A percentile compares a stretch with the other conserved stretches of the same genome.
These are phyloP conservation scores for Gavia stellata DNA, from an alignment of 2,113 vertebrate genomes.

Conservation along the genomic window DNA sequence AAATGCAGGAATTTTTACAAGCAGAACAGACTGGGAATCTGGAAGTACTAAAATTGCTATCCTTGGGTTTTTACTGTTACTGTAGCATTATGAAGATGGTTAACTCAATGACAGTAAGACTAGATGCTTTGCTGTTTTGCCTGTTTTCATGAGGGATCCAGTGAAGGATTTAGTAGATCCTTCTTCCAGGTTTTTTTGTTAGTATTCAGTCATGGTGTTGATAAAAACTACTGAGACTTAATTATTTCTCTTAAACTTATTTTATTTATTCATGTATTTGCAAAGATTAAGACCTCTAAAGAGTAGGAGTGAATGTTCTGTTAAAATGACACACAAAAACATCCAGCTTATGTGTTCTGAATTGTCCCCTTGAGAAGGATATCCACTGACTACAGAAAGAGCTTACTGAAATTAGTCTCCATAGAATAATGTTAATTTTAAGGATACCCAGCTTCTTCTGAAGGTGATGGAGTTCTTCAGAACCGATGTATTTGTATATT, in stretches of 20 bases:
- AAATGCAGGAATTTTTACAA: background rate
- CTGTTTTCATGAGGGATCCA: background rate
- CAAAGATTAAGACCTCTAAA: background rate
- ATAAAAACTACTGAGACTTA: background rate
- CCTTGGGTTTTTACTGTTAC: background rate
- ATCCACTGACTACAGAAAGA: background rate
- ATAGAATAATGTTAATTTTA: background rate
- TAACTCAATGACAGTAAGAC: background rate
- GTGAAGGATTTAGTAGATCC: background rate
- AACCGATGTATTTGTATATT: background rate
- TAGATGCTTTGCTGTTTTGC: background rate
- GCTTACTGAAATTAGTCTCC: background rate
- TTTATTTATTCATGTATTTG: background rate
- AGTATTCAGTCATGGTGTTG: background rate
- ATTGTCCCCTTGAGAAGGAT: background rate
- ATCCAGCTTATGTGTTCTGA: accelerated
- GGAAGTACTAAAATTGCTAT: background rate
- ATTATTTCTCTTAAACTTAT: background rate
- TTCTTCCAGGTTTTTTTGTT: background rate
- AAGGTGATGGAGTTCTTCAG: background rate
- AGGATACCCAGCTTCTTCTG: background rate
- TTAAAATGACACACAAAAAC: background rate
- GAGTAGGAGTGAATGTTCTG: background rate
- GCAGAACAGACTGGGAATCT: background rate
- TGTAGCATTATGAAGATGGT: background rate